Evolutionary conservation across 2,113 vertebrate species (phyloP), one percentile per base, ranked within the genome.

Genomic region (Microcebus griseorufus): DNA sequence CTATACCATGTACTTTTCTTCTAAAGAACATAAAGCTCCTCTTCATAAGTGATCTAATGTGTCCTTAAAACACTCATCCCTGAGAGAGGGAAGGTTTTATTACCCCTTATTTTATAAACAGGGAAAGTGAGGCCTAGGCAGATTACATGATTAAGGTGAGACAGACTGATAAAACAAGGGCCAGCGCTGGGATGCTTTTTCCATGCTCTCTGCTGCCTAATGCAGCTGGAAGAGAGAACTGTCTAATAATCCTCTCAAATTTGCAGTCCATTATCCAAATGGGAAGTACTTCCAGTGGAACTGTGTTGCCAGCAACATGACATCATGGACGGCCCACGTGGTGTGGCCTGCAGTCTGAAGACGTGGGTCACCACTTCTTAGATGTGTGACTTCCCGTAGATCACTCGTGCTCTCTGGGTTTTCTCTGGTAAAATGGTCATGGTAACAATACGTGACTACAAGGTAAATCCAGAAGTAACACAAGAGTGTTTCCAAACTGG

Each of bases 81-180:
- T 94, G 83, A 90, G 69, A 96, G 75, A 93, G 65, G 58, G 95
- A 85, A 96, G 83, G 75, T 93, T 98, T 97, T 96, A 96, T 93
- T 87, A 80, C 58, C 82, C n/a, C 79, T 88, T 86, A 96, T 90
- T 96, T 92, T 92, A 95, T 92, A 95, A 96, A 96, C 69, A 90
- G 79, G 75, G 80, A 62, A 94, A 86, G 95, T 70, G 55, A 64
- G 73, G 95, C 75, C 64, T 85, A 5, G 16, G 78, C 75, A 86
- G 75, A 95, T 82, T 29, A 29, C 16, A 67, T 67, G 94, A 83
- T 86, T 34, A 81, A 89, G 90, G 83, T 55, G 79, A 60, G 11
- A 64, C 17, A 60, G 82, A 22, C 3, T 13, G 78, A n/a, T 45
- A 62, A 86, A 72, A 69, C 42, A n/a, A 17, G 14, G 60, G 10